A percentile compares a stretch with the other conserved stretches of the same genome.
Conservation (phyloP, 2,113 vertebrate genomes). For the Lamprologus tigripictilis region DNA sequence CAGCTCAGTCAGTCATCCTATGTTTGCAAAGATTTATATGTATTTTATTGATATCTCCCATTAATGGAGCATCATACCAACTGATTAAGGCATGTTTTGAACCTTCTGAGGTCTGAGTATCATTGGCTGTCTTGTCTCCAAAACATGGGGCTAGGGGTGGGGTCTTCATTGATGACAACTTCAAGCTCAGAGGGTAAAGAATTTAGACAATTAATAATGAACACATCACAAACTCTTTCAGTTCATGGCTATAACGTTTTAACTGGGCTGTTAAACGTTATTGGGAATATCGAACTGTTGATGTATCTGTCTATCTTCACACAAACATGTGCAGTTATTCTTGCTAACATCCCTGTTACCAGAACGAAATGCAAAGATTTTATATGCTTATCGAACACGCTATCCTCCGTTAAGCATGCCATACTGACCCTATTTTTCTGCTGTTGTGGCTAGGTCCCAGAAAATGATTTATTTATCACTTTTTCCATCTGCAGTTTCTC, state of each 20-base stretch:
- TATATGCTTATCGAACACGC: background rate
- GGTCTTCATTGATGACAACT: background rate
- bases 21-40: background rate
- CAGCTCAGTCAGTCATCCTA: background rate
- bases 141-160: background rate
- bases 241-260: background rate
- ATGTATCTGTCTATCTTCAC: background rate
- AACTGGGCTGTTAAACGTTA: background rate
- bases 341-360: background rate
- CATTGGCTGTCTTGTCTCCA: background rate
- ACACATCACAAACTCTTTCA: background rate
- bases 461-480: background rate
- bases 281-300: background rate
- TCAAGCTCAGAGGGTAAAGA: background rate
- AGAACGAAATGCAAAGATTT: background rate
- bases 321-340: background rate
- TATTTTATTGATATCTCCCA: background rate
- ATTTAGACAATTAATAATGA: background rate
- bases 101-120: background rate
- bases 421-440: background rate
- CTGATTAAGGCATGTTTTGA: background rate
- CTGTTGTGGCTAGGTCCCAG: background rate
- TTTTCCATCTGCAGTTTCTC: background rate
- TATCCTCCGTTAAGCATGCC: background rate
- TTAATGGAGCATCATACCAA: fast-evolving